phyloP scores from a whole-genome alignment of 2,797 vertebrate genomes.

The Peromyscus attwateri region DNA sequence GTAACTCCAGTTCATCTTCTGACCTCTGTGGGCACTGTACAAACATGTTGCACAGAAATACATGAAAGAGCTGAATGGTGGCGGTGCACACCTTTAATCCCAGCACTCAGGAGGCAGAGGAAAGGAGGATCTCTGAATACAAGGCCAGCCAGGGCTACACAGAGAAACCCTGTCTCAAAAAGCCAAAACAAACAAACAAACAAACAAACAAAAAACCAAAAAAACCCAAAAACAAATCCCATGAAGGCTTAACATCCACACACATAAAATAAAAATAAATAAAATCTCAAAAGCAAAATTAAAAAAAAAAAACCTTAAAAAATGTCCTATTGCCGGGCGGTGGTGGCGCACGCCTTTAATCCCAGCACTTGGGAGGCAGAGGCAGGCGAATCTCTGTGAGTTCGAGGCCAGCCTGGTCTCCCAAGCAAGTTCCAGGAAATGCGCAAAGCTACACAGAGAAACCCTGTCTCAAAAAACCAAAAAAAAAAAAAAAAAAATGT shows the following conservation, averaged over 20 bases:
- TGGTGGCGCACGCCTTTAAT: too few species aligned
- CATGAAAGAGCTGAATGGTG: not conserved
- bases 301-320: not conserved
- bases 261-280: not conserved
- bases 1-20: not conserved
- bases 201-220: too few species aligned
- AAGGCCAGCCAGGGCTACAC: not conserved
- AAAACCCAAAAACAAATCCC: not conserved
- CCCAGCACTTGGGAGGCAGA: too few species aligned
- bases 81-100: not conserved
- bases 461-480: too few species aligned
- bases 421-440: too few species aligned
- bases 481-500: not conserved
- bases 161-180: not conserved
- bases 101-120: not conserved
- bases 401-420: too few species aligned
- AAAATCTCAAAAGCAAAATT: not conserved
- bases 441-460: too few species aligned
- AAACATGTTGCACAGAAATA: not conserved
- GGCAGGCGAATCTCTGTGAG: too few species aligned
- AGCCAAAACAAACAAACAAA: too few species aligned
- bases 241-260: not conserved
- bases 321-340: not conserved
- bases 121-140: not conserved
- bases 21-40: not conserved